These are phyloP conservation scores for Anthoptus insignis DNA, from an alignment of 2,888 invertebrate species.

Conservation along the genomic window DNA sequence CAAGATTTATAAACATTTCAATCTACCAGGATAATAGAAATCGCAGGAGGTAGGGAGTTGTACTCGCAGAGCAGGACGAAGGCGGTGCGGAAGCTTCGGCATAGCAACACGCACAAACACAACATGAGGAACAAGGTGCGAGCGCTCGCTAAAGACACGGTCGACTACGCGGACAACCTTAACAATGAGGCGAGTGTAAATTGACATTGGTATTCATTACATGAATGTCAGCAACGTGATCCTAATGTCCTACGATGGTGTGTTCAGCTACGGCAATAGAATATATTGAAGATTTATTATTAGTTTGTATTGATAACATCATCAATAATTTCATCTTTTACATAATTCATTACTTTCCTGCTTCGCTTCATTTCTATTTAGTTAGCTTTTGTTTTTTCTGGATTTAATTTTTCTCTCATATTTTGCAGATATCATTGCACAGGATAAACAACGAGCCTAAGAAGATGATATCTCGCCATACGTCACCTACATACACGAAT, in stretches of 20 bases:
- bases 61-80: constrained; percentile 94
- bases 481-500: constrained; percentile 80
- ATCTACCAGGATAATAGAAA: constrained; percentile 82
- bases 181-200: constrained; percentile 69
- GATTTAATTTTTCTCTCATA: neutral
- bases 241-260: neutral
- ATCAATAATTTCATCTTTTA: too few species aligned
- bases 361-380: neutral
- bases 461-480: constrained; percentile 82
- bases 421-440: constrained; percentile 77
- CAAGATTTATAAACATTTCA: constrained; percentile 6
- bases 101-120: constrained; percentile 82
- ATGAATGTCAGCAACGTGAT: constrained; percentile 10
- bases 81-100: constrained; percentile 91
- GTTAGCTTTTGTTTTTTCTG: neutral
- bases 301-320: neutral
- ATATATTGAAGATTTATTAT: neutral
- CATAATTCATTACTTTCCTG: neutral
- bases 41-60: constrained; percentile 94
- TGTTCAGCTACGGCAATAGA: neutral
- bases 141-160: constrained; percentile 70
- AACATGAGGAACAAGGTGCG: constrained; percentile 81
- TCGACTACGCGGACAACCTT: constrained; percentile 71
- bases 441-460: constrained; percentile 81
- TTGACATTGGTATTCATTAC: constrained; percentile 17